Evolutionary conservation across 2,888 invertebrate species (phyloP).

Genomic region (Ectropis crepuscularia): DNA sequence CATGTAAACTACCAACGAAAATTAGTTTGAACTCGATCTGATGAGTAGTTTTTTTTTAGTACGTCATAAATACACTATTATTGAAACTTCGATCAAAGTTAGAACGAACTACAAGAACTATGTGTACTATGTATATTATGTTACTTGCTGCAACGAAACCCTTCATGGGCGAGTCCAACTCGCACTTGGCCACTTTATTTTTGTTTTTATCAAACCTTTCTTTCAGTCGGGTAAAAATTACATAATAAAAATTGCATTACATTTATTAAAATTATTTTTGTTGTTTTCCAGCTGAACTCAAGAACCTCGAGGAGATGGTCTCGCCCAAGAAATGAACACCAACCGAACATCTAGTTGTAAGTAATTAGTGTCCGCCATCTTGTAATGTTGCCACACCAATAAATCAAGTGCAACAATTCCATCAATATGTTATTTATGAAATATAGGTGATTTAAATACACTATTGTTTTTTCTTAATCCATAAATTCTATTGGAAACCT

Average conservation of each 20-base stretch:
- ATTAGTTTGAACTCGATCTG: too few relatives aligned
- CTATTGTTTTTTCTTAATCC: conserved; percentile 8
- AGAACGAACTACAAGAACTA: too few relatives aligned
- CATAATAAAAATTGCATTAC: neutral
- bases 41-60: too few relatives aligned
- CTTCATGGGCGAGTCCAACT: too few relatives aligned
- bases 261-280: conserved; percentile 24
- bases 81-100: too few relatives aligned
- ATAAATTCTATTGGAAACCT: neutral
- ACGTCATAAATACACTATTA: too few relatives aligned
- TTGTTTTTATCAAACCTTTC: too few relatives aligned
- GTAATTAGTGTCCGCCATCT: conserved; percentile 61
- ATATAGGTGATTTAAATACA: conserved; percentile 64
- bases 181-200: too few relatives aligned
- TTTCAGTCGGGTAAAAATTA: too few relatives aligned
- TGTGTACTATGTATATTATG: too few relatives aligned
- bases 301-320: conserved; percentile 71
- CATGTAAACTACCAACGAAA: too few relatives aligned
- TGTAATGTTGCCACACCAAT: conserved; percentile 52
- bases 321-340: conserved; percentile 58
- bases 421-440: conserved; percentile 68
- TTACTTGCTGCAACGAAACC: too few relatives aligned
- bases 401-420: conserved; percentile 53
- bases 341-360: conserved; percentile 55
- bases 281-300: conserved; percentile 78